Evolutionary conservation across 2,797 vertebrate genomes (phyloP), one percentile per base, ranked within the genome.

Genomic region (Spheniscus humboldti): DNA sequence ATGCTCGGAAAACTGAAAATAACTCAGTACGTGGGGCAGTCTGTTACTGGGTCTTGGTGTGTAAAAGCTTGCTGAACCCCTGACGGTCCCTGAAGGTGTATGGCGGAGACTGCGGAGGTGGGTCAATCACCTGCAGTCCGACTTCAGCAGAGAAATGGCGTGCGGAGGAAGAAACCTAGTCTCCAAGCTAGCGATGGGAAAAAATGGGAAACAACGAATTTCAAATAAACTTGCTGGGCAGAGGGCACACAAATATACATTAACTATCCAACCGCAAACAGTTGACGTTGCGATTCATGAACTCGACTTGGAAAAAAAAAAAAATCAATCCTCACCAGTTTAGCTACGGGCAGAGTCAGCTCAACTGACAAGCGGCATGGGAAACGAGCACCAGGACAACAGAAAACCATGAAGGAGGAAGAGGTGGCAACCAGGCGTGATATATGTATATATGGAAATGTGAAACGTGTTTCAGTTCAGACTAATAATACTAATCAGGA

Each of bases 381-480:
- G 53, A 66, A 82, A 85, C 0, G 5, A 76, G 73, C 66, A 87
- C 4, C n/a, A 41, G 78, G 68, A 86, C 6, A 27, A 35, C 18
- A 33, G 30, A 43, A 76, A 86, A 27, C 11, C 2, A 7, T 7
- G n/a, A 7, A 43, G 55, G 64, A 67, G 27, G 67, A 60, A 45
- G 60, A 90, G 57, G 57, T 27, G 64, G 50, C 53, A 77, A 28
- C 10, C 53, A 56, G 56, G 56, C 2, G 5, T 64, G 53, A 41
- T 20, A 28, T 0, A 30, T 20, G 27, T 0, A 27, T 37, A 2
- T 11, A 19, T 5, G 35, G 53, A 68, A 78, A 94, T 1, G 13
- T 17, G 53, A 90, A 68, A 37, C 7, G 1, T 25, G 52, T 7
- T 87, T 50, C 67, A 48, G 48, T 33, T 71, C 47, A 77, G 60